phyloP scores from a whole-genome alignment of 2,797 vertebrate genomes.

The Dendrocincla fuliginosa region DNA sequence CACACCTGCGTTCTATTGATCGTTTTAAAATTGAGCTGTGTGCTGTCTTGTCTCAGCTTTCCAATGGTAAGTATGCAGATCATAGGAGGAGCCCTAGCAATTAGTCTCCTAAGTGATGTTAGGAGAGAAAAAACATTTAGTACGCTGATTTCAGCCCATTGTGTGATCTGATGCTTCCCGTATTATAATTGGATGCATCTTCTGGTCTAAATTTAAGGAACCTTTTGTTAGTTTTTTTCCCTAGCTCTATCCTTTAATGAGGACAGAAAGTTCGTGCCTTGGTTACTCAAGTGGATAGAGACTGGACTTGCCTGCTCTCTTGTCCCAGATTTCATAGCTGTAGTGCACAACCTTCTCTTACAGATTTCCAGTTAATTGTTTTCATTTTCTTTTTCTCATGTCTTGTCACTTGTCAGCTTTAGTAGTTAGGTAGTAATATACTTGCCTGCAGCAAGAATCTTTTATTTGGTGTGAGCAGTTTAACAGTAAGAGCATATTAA shows the following conservation, averaged over 20 bases:
- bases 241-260: background rate
- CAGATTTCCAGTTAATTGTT: constrained; percentile 33
- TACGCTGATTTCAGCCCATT: background rate
- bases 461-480: constrained; percentile 4
- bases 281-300: background rate
- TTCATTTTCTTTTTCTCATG: constrained; percentile 5
- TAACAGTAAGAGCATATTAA: background rate
- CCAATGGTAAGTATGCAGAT: background rate
- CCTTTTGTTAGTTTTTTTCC: background rate
- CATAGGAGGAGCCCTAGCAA: background rate
- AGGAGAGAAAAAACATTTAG: background rate
- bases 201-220: background rate
- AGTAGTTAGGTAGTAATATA: background rate
- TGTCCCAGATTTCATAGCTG: background rate
- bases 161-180: background rate
- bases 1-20: background rate
- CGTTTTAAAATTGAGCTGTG: background rate
- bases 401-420: background rate
- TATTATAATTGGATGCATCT: background rate
- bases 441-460: constrained; percentile 11
- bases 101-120: background rate
- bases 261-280: background rate
- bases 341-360: background rate
- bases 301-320: background rate
- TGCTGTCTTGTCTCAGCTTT: background rate